Base-by-base conservation (phyloP, 2,888 invertebrate genomes). In the Gymnoscelis rufifasciata region DNA sequence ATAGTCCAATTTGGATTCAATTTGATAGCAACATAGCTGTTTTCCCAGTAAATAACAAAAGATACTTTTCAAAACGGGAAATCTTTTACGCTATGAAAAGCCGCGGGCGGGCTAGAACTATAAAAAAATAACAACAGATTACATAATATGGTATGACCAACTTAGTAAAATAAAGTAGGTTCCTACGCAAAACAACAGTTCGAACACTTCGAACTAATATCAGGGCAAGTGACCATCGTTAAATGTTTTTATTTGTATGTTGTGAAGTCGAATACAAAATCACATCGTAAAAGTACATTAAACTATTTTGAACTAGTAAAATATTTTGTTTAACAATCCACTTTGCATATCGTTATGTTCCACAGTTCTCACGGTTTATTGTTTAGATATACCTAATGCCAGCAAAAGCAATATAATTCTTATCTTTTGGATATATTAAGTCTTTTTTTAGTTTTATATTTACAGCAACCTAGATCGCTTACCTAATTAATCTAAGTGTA, bases 321-420 rank as follows among this genome's bases (percentile, higher is more conserved):
- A 60, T 53, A 56, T 60, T 65, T 43, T 61, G 52, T 56, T 62
- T 68, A 68, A 69, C 62, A 56, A 59, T 57, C 61, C 53, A 44
- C 64, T 75, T 74, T 70, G 60, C 68, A 72, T 72, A 65, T 54
- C 49, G 49, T 60, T 63, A 51, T 38, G 55, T 60, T 60, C 54
- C 55, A 55, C 36, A 57, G 48, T 67, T 70, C 64, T 62, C 68
- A 68, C 64, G 59, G 62, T 62, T 64, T 65, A 64, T 64, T 63
- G 64, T 68, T 62, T 28, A 19, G 33, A 33, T 15, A 13, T 33
- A 33, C 13, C 30, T 33, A 15, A 19, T 19, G 19, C 5, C 19
- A 19, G 19, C 19, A 19, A 19, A 8, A 14, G 14, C 14, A 31
- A 31, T 31, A 31, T 14, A 50, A 56, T 56, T 49, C 41, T 29